Evolutionary conservation across 2,888 invertebrate genomes (phyloP).

Genomic region (Troilus luridus): DNA sequence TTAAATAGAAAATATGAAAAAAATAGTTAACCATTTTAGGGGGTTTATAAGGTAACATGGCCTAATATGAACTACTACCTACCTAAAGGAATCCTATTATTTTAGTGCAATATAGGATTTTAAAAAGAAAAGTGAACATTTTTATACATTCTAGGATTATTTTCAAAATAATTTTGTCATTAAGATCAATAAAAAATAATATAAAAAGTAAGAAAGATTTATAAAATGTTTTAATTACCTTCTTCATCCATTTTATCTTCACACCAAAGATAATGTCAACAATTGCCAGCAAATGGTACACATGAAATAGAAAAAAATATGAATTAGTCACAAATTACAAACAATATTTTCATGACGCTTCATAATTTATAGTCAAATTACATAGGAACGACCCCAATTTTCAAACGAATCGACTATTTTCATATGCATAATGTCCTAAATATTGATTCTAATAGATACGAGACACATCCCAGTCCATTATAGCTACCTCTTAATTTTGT

Average conservation of each 20-base stretch:
- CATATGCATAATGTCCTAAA: neutral
- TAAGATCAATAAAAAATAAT: neutral
- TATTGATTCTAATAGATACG: neutral
- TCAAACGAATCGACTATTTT: neutral
- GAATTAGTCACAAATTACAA: neutral
- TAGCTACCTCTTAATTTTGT: neutral
- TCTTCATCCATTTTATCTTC: neutral
- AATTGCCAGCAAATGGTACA: neutral
- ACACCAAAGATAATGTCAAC: neutral
- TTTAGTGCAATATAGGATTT: neutral
- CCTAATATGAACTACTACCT: too few relatives aligned
- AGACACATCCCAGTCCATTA: neutral
- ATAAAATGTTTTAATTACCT: neutral
- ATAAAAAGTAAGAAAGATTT: neutral
- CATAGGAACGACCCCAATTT: neutral
- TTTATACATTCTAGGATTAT: neutral
- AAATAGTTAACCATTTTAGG: too few relatives aligned
- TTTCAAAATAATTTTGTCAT: neutral
- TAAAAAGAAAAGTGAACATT: neutral
- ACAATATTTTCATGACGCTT: neutral
- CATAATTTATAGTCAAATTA: neutral
- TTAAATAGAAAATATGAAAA: too few relatives aligned
- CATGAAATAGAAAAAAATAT: neutral
- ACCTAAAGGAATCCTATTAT: too few relatives aligned
- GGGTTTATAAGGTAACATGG: too few relatives aligned